Conservation (phyloP, 2,888 invertebrate species). For the Orchestes rusci region DNA sequence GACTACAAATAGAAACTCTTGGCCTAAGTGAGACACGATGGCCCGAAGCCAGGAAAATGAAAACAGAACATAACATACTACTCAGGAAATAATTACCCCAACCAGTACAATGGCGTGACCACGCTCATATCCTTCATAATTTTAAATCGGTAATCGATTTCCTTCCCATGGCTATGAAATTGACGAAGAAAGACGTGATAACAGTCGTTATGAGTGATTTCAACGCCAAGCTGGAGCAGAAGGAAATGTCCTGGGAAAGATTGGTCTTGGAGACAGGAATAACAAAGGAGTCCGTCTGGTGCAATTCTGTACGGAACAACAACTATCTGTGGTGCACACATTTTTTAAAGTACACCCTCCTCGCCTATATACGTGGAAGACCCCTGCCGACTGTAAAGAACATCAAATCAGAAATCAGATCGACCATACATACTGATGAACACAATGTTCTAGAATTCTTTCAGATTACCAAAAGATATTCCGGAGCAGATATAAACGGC, state of each 20-base stretch:
- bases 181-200: conserved; percentile 8
- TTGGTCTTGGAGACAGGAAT: too few species aligned
- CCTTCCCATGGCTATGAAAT: background rate
- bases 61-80: background rate
- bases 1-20: background rate
- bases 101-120: conserved; percentile 1
- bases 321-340: too few species aligned
- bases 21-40: background rate
- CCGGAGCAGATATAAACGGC: too few species aligned
- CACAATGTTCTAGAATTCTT: background rate
- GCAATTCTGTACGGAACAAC: too few species aligned
- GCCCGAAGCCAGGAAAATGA: background rate
- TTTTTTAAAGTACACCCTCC: conserved; percentile 25
- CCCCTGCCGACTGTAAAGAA: conserved; percentile 19
- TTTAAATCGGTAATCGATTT: too few species aligned
- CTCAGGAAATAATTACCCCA: background rate
- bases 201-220: too few species aligned
- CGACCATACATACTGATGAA: conserved; percentile 23
- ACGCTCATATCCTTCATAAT: background rate
- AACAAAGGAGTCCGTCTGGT: too few species aligned
- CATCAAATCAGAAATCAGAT: too few species aligned
- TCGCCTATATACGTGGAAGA: conserved; percentile 29
- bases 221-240: too few species aligned
- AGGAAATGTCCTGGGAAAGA: too few species aligned
- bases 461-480: conserved; percentile 1